Conservation (phyloP, 2,797 vertebrate species). For the Acipenser ruthenus region DNA sequence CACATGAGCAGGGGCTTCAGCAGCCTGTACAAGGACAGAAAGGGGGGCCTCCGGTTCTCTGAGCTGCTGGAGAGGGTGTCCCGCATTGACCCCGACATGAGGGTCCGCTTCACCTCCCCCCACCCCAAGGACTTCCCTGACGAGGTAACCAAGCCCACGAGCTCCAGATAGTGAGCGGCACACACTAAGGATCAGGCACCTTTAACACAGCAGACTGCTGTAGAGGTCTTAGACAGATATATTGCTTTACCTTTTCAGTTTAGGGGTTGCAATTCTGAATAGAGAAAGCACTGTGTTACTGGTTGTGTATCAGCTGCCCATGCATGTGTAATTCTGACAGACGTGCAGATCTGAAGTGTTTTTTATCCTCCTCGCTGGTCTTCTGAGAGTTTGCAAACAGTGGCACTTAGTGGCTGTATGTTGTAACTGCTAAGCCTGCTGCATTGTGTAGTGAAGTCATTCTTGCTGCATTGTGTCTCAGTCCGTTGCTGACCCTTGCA, state of each 20-base stretch:
- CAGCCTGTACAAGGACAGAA: conserved; percentile 64
- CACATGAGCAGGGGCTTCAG: conserved; percentile 79
- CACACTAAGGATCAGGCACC: no score
- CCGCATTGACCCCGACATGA: conserved; percentile 75
- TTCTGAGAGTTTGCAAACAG: no score
- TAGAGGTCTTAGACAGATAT: no score
- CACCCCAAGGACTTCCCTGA: conserved; percentile 97
- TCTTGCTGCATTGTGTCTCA: neutral
- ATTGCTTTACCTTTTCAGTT: no score
- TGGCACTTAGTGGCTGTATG: no score
- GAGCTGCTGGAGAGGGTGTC: conserved; percentile 85
- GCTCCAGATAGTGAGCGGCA: no score
- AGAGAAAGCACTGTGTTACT: neutral
- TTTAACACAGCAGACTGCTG: no score
- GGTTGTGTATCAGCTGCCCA: no score
- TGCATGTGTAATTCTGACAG: neutral
- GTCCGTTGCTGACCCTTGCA: conserved; percentile 30
- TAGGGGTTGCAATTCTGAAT: conserved; percentile 6
- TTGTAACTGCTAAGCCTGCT: no score
- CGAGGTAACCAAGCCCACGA: conserved; percentile 59
- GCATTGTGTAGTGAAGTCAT: neutral
- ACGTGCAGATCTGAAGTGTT: neutral
- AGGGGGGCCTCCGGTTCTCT: conserved; percentile 76
- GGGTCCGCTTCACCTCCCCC: conserved; percentile 92
- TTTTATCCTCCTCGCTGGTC: no score